Base-by-base conservation (phyloP, 2,797 vertebrate genomes). In the Phoxinus dragarum region DNA sequence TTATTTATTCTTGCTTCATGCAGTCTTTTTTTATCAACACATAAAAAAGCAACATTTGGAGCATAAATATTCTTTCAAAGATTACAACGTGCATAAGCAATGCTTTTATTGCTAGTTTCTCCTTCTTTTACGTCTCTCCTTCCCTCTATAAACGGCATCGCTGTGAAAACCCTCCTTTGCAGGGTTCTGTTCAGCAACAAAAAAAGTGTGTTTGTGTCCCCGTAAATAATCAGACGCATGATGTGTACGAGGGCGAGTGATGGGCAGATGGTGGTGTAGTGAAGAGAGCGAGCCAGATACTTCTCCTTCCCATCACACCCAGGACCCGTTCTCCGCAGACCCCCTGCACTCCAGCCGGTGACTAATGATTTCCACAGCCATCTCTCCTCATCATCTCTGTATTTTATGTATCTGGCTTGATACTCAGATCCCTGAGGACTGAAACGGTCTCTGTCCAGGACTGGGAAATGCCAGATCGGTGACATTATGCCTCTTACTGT, bases 351-450 rank as follows among this genome's bases (percentile, higher is more conserved):
- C 82, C 85, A 44, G 76, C 75, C 88, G 81, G 74, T 94, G 94
- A 95, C 93, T 94, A 94, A 94, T 94, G 89, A 91, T 93, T 94
- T 94, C 93, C 93, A 90, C 82, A 92, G 92, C 80, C 59, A 86
- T 85, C 76, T 68, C 27, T 76, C 73, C n/a, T 82, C 88, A 88
- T 91, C 88, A n/a, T 82, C 54, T 83, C 74, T 83, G 42, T 44
- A 38, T 79, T 82, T 52, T 31, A 34, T 72, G 68, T 54, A 10
- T 86, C 74, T 54, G 74, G 74, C 68, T 49, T 23, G 7, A 17
- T 27, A 27, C 56, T 80, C 76, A 27, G 5, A 49, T 80, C 56
- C 56, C 34, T 12, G 17, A 49, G 79, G 84, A 61, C 85, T 73
- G 81, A 86, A 79, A 79, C 78, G 80, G 64, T 31, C 23, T 49